These are phyloP conservation scores for Dryococelus australis DNA, from an alignment of 2,888 invertebrate species.

Conservation along the genomic window DNA sequence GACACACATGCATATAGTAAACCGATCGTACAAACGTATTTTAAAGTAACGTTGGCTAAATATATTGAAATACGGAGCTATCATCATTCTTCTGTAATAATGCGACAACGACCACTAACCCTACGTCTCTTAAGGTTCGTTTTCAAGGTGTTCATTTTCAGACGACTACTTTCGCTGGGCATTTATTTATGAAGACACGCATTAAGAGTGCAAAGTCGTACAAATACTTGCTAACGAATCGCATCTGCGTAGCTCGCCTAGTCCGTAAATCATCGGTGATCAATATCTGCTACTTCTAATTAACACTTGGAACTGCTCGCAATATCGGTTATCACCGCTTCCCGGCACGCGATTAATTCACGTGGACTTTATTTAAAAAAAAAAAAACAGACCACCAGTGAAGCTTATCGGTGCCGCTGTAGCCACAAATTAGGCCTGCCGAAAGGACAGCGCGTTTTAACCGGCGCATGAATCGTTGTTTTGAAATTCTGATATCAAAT, in stretches of 20 bases:
- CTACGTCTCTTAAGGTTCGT: too few relatives aligned
- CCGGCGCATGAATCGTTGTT: background rate
- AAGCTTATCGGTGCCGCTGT: background rate
- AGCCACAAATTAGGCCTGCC: background rate
- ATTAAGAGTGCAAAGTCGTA: background rate
- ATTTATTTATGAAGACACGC: too few relatives aligned
- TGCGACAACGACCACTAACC: too few relatives aligned
- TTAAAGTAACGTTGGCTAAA: too few relatives aligned
- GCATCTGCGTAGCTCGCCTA: background rate
- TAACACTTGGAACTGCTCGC: background rate
- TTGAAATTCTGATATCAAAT: too few relatives aligned
- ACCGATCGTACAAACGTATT: too few relatives aligned
- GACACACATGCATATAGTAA: too few relatives aligned
- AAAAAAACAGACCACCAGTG: background rate
- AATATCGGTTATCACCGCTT: background rate
- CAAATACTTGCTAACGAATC: background rate
- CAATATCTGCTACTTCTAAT: background rate
- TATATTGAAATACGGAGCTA: too few relatives aligned
- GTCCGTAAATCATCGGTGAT: background rate
- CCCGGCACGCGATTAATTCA: background rate
- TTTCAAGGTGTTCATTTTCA: too few relatives aligned
- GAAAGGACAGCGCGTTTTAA: background rate
- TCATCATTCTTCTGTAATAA: too few relatives aligned
- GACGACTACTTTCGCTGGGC: too few relatives aligned
- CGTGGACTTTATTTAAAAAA: background rate